Evolutionary conservation across 2,888 invertebrate genomes (phyloP).

Genomic region (Pristionchus entomophagus): DNA sequence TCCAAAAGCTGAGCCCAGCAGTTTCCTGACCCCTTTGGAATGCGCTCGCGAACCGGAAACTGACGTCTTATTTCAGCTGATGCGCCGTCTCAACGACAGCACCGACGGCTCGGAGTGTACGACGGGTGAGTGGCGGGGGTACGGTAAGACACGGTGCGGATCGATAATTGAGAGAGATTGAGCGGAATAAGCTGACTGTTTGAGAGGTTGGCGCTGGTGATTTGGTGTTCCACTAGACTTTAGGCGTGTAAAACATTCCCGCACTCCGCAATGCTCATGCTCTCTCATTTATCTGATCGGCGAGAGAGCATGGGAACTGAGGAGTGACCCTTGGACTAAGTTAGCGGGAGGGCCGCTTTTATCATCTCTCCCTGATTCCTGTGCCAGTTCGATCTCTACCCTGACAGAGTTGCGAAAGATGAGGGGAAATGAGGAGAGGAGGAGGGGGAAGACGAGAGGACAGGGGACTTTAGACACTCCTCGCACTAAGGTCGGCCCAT

Average conservation of each 20-base stretch:
- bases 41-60: neutral
- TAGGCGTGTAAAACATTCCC: too few relatives aligned
- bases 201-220: too few relatives aligned
- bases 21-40: too few relatives aligned
- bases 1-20: neutral
- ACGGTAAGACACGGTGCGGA: neutral
- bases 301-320: too few relatives aligned
- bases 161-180: neutral
- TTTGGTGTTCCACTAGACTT: too few relatives aligned
- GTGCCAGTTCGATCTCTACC: neutral
- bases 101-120: neutral
- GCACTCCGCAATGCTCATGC: too few relatives aligned
- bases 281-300: too few relatives aligned
- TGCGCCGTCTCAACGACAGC: too few relatives aligned
- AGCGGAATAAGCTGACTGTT: too few relatives aligned
- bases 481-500: constrained; percentile 17
- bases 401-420: neutral
- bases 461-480: too few relatives aligned
- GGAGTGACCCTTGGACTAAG: too few relatives aligned
- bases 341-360: neutral
- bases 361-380: neutral
- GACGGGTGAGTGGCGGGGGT: neutral
- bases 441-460: neutral
- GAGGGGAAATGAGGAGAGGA: neutral
- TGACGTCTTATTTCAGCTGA: neutral